Conservation (phyloP, 64 coral and sea anemone species). For the Montipora capricornis region DNA sequence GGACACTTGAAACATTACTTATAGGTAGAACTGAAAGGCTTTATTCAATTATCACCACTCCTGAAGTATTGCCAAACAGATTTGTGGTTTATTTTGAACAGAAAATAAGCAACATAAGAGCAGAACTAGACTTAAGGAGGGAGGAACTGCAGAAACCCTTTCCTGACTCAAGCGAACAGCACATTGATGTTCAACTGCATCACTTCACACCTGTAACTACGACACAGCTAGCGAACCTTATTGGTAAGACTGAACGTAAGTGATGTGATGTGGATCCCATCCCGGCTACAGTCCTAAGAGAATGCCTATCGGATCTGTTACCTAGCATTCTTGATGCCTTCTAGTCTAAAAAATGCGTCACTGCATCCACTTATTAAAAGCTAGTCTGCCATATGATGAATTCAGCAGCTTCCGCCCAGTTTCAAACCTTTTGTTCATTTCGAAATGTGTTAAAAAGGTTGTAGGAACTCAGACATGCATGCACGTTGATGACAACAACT, state of each 20-base stretch:
- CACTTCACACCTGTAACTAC: slow-evolving; percentile 33
- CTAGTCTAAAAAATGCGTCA: slow-evolving; percentile 32
- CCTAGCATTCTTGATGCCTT: slow-evolving; percentile 51
- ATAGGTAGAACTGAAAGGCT: no score
- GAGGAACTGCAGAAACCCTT: not conserved
- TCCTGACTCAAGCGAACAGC: slow-evolving; percentile 11
- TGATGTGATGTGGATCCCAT: slow-evolving; percentile 49
- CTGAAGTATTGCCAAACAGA: no score
- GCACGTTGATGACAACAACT: slow-evolving; percentile 26
- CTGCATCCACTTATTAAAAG: slow-evolving; percentile 51
- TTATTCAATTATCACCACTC: no score
- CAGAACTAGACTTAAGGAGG: not conserved
- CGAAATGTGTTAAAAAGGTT: slow-evolving; percentile 35
- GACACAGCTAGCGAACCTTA: not conserved
- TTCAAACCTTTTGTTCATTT: slow-evolving; percentile 45
- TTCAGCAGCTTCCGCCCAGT: slow-evolving; percentile 27
- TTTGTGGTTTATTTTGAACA: not conserved
- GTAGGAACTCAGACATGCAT: slow-evolving; percentile 8
- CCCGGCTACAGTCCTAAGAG: slow-evolving; percentile 25
- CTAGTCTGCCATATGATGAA: slow-evolving; percentile 12
- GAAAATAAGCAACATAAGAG: slow-evolving; percentile 20
- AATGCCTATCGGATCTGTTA: slow-evolving; percentile 7
- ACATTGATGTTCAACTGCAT: not conserved
- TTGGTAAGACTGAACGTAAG: slow-evolving; percentile 30
- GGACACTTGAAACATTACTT: no score